Percentiles rank a stretch among this genome's conserved stretches.
These are phyloP conservation scores for Chrysochloris asiatica DNA, from an alignment of 2,113 vertebrate genomes.

Conservation along the genomic window DNA sequence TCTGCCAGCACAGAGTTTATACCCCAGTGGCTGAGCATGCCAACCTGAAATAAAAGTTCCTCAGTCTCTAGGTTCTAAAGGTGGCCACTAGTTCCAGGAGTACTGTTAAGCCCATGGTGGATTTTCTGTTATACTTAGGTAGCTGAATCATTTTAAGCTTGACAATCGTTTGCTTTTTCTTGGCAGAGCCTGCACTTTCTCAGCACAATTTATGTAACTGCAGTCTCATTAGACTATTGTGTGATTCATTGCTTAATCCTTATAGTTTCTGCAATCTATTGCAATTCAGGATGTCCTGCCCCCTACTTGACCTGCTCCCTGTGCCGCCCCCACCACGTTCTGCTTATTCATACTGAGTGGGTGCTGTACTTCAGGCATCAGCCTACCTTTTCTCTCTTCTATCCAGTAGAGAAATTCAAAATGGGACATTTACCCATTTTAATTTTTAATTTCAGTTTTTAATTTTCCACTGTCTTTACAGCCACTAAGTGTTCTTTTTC, in stretches of 20 bases:
- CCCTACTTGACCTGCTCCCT: conserved; percentile 43
- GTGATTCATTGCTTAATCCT: conserved; percentile 65
- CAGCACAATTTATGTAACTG: conserved; percentile 69
- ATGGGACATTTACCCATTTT: neutral
- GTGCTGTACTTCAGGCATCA: neutral
- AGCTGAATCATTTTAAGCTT: conserved; percentile 66
- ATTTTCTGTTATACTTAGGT: conserved; percentile 63
- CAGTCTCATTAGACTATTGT: conserved; percentile 69
- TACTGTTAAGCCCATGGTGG: neutral
- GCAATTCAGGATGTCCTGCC: conserved; percentile 55
- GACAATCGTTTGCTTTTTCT: conserved; percentile 67
- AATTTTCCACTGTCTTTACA: neutral
- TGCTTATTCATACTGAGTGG: neutral
- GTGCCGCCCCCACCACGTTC: neutral
- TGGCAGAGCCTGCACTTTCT: conserved; percentile 66
- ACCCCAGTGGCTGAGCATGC: neutral
- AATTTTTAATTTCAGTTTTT: neutral
- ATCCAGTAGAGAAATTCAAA: neutral
- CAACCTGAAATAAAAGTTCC: neutral
- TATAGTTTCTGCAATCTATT: conserved; percentile 60
- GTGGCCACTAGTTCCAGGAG: conserved; percentile 36
- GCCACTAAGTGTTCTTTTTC: neutral
- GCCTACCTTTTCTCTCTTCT: neutral
- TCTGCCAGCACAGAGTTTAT: neutral
- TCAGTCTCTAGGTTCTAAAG: conserved; percentile 18